Evolutionary conservation across 2,888 invertebrate genomes (phyloP).

Genomic region (Drosophila eohydei): DNA sequence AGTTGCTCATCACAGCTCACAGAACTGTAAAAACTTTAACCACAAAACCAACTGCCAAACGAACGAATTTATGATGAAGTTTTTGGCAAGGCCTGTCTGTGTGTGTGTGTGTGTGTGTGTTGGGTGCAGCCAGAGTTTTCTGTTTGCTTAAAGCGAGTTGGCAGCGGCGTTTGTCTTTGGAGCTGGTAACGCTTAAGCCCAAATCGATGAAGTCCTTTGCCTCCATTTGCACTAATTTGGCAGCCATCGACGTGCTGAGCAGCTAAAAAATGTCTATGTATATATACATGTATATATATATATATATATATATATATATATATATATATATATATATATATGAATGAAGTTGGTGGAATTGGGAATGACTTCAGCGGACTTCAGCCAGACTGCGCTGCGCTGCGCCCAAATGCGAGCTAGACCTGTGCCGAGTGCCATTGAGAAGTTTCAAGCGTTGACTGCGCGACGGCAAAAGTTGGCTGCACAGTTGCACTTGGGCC

Average conservation of each 20-base stretch:
- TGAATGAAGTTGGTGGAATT: constrained; percentile 49
- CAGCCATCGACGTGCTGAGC: constrained; percentile 74
- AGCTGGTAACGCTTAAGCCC: constrained; percentile 30
- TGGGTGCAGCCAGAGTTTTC: constrained; percentile 7
- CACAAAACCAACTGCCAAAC: constrained; percentile 3
- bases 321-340: constrained; percentile 1
- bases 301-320: constrained; percentile 5
- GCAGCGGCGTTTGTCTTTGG: constrained; percentile 49
- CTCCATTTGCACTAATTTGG: constrained; percentile 72
- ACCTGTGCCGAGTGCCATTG: constrained; percentile 69
- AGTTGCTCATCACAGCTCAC: background rate
- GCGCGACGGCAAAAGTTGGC: constrained; percentile 72
- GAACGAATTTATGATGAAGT: constrained; percentile 25
- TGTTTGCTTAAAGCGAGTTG: constrained; percentile 41
- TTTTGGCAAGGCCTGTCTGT: constrained; percentile 18
- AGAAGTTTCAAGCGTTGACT: constrained; percentile 74
- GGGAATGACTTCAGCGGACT: constrained; percentile 56
- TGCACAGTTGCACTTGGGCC: constrained; percentile 78
- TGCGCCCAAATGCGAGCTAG: constrained; percentile 18
- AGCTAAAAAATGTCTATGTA: constrained; percentile 37
- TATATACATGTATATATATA: background rate
- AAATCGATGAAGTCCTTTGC: constrained; percentile 59
- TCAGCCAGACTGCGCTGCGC: constrained; percentile 6
- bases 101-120: background rate
- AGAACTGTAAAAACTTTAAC: constrained; percentile 7